A percentile compares a stretch with the other conserved stretches of the same genome.
Conservation (phyloP, 1,140 invertebrate genomes). For the Magallana gigas region DNA sequence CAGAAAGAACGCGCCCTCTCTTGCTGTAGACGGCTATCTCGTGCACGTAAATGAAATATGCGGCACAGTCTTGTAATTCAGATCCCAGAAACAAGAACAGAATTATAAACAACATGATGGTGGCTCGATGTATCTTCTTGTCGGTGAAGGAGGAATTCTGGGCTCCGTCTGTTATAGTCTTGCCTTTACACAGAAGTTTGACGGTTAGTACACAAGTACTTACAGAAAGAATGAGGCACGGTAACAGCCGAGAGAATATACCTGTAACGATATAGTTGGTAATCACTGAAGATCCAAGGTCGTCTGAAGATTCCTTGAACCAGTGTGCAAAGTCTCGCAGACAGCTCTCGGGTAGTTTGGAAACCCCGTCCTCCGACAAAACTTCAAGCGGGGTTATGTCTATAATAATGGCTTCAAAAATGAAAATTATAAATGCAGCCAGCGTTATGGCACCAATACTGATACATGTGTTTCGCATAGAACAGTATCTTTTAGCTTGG, state of each 20-base stretch:
- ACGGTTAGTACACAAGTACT: conserved; percentile 35
- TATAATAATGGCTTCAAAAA: conserved; percentile 43
- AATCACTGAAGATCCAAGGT: conserved; percentile 44
- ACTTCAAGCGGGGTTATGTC: conserved; percentile 40
- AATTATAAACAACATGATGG: conserved; percentile 44
- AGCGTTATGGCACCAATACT: conserved; percentile 38
- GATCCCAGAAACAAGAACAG: conserved; percentile 49
- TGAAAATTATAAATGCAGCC: conserved; percentile 29
- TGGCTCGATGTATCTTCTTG: conserved; percentile 37
- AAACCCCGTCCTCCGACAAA: background rate
- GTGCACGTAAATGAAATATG: conserved; percentile 53
- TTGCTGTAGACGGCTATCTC: conserved; percentile 44
- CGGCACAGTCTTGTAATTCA: conserved; percentile 53
- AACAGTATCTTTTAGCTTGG: conserved; percentile 48
- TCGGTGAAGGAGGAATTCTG: conserved; percentile 19
- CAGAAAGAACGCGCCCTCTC: conserved; percentile 33
- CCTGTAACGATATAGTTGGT: conserved; percentile 47
- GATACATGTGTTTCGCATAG: conserved; percentile 42
- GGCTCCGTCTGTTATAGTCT: background rate
- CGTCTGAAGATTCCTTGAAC: conserved; percentile 40
- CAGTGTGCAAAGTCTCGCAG: conserved; percentile 33
- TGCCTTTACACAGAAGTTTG: conserved; percentile 31
- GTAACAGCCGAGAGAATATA: conserved; percentile 46
- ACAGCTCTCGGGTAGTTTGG: conserved; percentile 35
- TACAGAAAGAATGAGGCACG: conserved; percentile 44